Evolutionary conservation across 2,113 vertebrate species (phyloP).

Genomic region (Heteronetta atricapilla): DNA sequence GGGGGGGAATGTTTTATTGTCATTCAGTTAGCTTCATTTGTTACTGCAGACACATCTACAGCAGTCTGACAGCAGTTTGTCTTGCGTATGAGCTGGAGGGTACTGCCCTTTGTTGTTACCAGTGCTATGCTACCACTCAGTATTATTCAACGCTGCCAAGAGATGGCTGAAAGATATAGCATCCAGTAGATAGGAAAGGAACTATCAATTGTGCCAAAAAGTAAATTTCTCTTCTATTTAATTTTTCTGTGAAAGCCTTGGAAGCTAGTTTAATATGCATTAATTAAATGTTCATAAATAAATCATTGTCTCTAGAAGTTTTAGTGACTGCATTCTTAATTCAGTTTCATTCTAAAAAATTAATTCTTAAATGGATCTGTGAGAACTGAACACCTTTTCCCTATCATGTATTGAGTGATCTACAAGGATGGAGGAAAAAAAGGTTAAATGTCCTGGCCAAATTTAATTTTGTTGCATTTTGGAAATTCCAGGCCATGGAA

Average conservation of each 20-base stretch:
- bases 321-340: not conserved
- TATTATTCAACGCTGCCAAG: not conserved
- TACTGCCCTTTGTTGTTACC: not conserved
- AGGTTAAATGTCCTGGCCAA: not conserved
- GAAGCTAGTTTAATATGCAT: not conserved
- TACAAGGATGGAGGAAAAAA: accelerated
- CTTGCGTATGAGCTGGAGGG: not conserved
- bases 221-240: not conserved
- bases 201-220: not conserved
- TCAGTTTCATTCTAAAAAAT: not conserved
- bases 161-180: not conserved
- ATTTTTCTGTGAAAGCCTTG: not conserved
- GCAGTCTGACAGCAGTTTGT: not conserved
- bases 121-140: not conserved
- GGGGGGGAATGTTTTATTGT: not conserved
- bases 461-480: not conserved
- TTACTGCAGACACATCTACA: not conserved
- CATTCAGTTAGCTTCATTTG: not conserved
- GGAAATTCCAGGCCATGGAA: not conserved
- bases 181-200: not conserved
- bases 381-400: not conserved
- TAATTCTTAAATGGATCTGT: not conserved
- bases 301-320: not conserved
- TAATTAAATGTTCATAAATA: not conserved
- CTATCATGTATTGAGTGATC: not conserved